Evolutionary conservation across 2,113 vertebrate genomes (phyloP), one percentile per base, ranked within the genome.

Genomic region (Heterotilapia buettikoferi): DNA sequence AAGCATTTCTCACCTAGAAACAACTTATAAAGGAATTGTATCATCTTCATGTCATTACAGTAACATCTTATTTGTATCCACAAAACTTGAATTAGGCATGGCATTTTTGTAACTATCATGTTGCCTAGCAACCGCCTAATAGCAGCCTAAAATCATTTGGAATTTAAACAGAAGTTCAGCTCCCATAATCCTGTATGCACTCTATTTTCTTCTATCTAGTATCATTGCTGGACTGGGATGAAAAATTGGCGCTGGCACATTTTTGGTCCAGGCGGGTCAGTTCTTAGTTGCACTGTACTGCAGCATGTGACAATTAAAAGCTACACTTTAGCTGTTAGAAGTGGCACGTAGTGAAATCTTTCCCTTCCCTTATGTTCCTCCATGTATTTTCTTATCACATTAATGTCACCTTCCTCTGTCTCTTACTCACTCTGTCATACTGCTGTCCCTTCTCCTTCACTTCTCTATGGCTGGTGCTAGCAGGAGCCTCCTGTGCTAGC

Each of bases 101-200:
- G 47, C n/a, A 21, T 12, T 12, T 54, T 54, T 53, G 50, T 53
- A 53, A 2, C 53, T 13, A 6, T 13, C 53, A 38, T 66, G 61
- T 66, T 66, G 61, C 61, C 31, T 38, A 12, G 18, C 31, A 66
- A 38, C 19, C 0, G 4, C 61, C 61, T 21, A n/a, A 13, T 66
- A 38, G 31, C 31, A 7, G 33, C 9, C 61, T 38, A 66, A 66
- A 38, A 66, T 66, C 6, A n/a, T 1, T 36, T 63, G 59, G 59
- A 38, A 66, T 12, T 21, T 66, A 38, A 66, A 66, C 19, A 38
- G 6, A 38, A 1, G 18, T n/a, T 36, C 31, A 36, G 59, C 31
- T 63, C 31, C 59, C 59, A 63, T 12, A 63, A 63, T 63, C 18
- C 18, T 63, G 2, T 0, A 1, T 19, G 59, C 29, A 0, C 59